These are phyloP conservation scores for Tetheella fluctuosa DNA, from an alignment of 2,888 invertebrate species.

Conservation along the genomic window DNA sequence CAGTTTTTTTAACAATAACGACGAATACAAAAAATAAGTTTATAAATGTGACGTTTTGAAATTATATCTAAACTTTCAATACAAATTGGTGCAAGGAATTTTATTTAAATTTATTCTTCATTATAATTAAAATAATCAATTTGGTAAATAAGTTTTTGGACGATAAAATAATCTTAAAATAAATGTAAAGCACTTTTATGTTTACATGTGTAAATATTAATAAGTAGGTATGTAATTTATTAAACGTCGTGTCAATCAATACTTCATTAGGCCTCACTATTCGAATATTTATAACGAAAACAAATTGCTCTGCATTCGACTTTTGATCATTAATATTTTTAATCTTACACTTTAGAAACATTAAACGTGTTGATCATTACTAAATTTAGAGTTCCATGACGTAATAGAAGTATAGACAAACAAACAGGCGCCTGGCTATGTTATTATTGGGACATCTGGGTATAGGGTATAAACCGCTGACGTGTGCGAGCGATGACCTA, in stretches of 20 bases:
- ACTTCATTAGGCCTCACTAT: not conserved
- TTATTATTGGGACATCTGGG: constrained; percentile 66
- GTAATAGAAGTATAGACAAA: constrained; percentile 53
- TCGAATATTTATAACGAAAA: not conserved
- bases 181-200: not conserved
- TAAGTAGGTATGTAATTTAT: not conserved
- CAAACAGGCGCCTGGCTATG: constrained; percentile 36
- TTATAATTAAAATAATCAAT: not conserved
- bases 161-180: not conserved
- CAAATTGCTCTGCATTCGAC: not conserved
- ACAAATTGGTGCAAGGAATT: too few relatives aligned
- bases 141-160: not conserved
- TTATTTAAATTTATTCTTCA: not conserved
- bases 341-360: not conserved
- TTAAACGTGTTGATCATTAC: constrained; percentile 36
- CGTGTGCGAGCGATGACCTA: constrained; percentile 47
- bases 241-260: not conserved
- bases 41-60: too few relatives aligned
- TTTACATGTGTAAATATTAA: not conserved
- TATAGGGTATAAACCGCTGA: constrained; percentile 31
- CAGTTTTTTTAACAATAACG: constrained; percentile 1
- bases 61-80: too few relatives aligned
- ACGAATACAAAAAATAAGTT: too few relatives aligned
- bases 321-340: not conserved
- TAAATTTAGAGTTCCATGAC: constrained; percentile 56